Base-by-base conservation (phyloP, 2,888 invertebrate species). In the Ichneumoninae sp. region DNA sequence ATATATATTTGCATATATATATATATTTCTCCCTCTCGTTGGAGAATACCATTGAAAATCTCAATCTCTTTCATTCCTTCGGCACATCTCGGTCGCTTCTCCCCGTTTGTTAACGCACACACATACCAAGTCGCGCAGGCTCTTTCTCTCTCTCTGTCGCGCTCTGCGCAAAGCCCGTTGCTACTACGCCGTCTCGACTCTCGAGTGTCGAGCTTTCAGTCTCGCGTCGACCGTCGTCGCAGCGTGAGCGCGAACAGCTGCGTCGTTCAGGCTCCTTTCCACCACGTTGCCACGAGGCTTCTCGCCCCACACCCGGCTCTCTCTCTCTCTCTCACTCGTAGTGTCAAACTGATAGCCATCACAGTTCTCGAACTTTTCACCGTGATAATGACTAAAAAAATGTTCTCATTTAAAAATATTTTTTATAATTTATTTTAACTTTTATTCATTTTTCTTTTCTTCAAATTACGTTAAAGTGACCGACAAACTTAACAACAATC, bases 141-240 rank as follows among this genome's bases (percentile, higher is more conserved):
- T 36, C 36, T 54, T 33, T 33, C 33, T 33, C 54, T 33, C 54
- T 36, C 47, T 30, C 65, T 66, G 71, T 71, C 47, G 82, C 78
- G 65, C 68, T 72, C 71, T 82, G 82, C 78, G 81, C 81, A 70
- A 82, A 78, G 70, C 84, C 81, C 80, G n/a, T 68, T n/a, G 65
- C 84, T 69, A 74, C 72, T 77, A 62, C 69, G 72, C 40, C 60
- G 52, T 68, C 82, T 68, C 30, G 57, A 10, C 66, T 69, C 71
- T 30, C 68, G 68, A 54, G 74, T 33, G 57, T 40, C 82, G 82
- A 82, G 86, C 86, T 85, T 80, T 86, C 87, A 87, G 86, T 87
- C 85, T 87, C 85, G 87, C 88, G 90, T 89, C 88, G 90, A 89
- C 88, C 90, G 91, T 84, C 86, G 90, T 86, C 87, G 87, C 80